Conservation (phyloP, 2,888 invertebrate species). For the Carcina quercana region DNA sequence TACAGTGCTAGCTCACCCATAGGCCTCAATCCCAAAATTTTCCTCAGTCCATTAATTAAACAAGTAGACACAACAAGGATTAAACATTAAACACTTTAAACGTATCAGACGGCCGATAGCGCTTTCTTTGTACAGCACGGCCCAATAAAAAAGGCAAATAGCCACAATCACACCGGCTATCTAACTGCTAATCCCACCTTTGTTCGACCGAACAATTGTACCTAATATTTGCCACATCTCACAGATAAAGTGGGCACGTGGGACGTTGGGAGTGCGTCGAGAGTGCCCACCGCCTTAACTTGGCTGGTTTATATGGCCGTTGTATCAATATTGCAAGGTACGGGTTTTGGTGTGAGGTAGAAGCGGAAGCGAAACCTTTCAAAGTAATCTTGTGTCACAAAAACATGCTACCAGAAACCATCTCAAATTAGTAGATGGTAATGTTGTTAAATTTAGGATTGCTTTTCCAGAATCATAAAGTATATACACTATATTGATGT, state of each 20-base stretch:
- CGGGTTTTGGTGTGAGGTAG: slow-evolving; percentile 21
- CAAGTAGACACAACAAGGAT: too few species aligned
- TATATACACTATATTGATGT: too few species aligned
- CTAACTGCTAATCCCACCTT: slow-evolving; percentile 29
- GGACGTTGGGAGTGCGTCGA: slow-evolving; percentile 23
- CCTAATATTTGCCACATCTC: slow-evolving; percentile 50
- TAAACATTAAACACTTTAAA: too few species aligned
- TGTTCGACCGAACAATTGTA: slow-evolving; percentile 37
- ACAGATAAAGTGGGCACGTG: slow-evolving; percentile 43
- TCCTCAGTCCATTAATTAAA: too few species aligned
- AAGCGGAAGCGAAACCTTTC: slow-evolving; percentile 18
- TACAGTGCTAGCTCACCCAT: too few species aligned
- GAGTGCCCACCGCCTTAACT: slow-evolving; percentile 34
- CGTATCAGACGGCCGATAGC: slow-evolving; percentile 21
- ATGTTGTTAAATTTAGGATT: too few species aligned
- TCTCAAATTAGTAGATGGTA: too few species aligned
- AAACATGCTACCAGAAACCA: too few species aligned
- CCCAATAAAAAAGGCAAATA: slow-evolving; percentile 53
- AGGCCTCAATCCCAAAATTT: too few species aligned
- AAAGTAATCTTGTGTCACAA: too few species aligned
- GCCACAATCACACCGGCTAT: slow-evolving; percentile 27
- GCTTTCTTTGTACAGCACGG: slow-evolving; percentile 29
- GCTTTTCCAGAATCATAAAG: too few species aligned
- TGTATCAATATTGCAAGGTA: slow-evolving; percentile 54
- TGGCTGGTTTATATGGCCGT: slow-evolving; percentile 36